These are phyloP conservation scores for Ypsolopha scabrella DNA, from an alignment of 2,888 invertebrate species.

Conservation along the genomic window DNA sequence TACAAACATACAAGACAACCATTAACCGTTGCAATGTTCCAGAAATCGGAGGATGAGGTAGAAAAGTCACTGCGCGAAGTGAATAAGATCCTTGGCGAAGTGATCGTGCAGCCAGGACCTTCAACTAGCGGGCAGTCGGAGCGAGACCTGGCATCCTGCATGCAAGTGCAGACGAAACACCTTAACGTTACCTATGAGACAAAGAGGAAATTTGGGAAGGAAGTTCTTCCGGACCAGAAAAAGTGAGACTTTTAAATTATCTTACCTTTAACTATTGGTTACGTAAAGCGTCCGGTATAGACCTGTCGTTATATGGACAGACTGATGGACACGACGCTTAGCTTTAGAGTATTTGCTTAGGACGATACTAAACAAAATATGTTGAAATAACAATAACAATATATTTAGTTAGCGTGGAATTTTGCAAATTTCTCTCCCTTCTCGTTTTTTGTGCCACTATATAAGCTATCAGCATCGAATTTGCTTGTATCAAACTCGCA, in stretches of 20 bases:
- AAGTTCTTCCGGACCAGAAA: slow-evolving; percentile 15
- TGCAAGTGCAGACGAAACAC: slow-evolving; percentile 20
- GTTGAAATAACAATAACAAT: too few relatives aligned
- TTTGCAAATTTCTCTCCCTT: background rate
- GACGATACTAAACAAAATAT: background rate
- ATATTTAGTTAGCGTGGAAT: background rate
- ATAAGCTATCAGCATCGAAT: too few relatives aligned
- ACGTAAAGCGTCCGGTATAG: too few relatives aligned
- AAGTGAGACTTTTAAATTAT: background rate
- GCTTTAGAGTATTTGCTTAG: background rate
- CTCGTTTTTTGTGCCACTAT: background rate
- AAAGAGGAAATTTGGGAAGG: slow-evolving; percentile 26
- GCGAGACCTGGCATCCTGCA: slow-evolving; percentile 7
- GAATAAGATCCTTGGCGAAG: slow-evolving; percentile 29
- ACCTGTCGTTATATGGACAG: too few relatives aligned
- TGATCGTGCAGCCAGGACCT: slow-evolving; percentile 14
- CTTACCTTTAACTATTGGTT: background rate
- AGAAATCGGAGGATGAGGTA: slow-evolving; percentile 27
- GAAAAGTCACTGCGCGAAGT: slow-evolving; percentile 34
- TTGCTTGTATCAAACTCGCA: too few relatives aligned
- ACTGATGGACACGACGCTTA: too few relatives aligned
- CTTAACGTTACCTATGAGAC: slow-evolving; percentile 27
- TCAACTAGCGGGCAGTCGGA: background rate
- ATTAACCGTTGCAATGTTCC: background rate
- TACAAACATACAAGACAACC: background rate